A percentile compares a stretch with the other conserved stretches of the same genome.
phyloP scores from a whole-genome alignment of 37 sponge, comb jelly and placozoan species.

The Halichondria panicea region DNA sequence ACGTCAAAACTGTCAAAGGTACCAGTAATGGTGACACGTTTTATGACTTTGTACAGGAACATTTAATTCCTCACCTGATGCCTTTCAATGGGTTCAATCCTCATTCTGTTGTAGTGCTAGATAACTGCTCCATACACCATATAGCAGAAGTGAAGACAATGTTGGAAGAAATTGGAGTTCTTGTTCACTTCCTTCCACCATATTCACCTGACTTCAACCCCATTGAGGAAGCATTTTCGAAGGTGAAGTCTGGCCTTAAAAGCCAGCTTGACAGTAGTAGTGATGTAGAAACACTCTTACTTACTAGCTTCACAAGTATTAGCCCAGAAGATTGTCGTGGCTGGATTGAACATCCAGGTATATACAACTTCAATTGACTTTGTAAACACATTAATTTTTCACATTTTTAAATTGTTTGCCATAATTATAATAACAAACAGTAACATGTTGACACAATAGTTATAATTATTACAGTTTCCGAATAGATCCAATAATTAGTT shows the following conservation, averaged over 20 bases:
- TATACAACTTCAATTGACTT: neutral
- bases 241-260: constrained; percentile 21
- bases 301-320: constrained; percentile 20
- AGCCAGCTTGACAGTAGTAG: neutral
- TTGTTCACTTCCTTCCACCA: constrained; percentile 37
- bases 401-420: neutral
- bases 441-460: no score
- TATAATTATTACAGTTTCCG: neutral
- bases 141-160: constrained; percentile 3
- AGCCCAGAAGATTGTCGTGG: constrained; percentile 31
- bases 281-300: constrained; percentile 8
- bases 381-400: neutral
- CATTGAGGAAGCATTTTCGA: constrained; percentile 42
- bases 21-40: constrained; percentile 20
- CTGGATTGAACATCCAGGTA: constrained; percentile 8
- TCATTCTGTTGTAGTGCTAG: constrained; percentile 41
- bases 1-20: constrained; percentile 9
- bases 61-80: constrained; percentile 31
- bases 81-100: constrained; percentile 40
- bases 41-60: constrained; percentile 23
- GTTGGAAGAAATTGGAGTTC: constrained; percentile 33
- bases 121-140: constrained; percentile 46
- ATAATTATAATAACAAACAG: no score
- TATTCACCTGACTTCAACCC: constrained; percentile 37
- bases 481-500: neutral